Conservation (phyloP, 1,140 invertebrate genomes). For the Drosophila fuyamai region DNA sequence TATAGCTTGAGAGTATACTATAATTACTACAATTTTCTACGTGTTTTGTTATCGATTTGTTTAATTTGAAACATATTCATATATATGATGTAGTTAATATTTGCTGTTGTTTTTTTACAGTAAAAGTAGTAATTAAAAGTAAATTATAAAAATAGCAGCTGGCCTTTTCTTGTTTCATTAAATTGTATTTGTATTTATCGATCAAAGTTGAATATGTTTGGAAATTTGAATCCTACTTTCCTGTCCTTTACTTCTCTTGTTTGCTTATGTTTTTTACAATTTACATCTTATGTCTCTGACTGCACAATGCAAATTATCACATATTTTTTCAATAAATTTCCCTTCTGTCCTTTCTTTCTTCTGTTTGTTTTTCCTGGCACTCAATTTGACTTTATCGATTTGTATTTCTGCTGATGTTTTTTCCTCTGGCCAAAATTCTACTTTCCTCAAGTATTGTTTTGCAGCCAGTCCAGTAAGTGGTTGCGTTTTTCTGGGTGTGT, state of each 20-base stretch:
- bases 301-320: slow-evolving; percentile 84
- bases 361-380: slow-evolving; percentile 33
- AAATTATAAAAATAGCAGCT: slow-evolving; percentile 73
- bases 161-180: slow-evolving; percentile 37
- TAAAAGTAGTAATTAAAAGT: slow-evolving; percentile 53
- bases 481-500: slow-evolving; percentile 19
- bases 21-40: slow-evolving; percentile 67
- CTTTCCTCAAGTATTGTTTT: slow-evolving; percentile 76
- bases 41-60: slow-evolving; percentile 31
- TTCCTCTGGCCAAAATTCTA: slow-evolving; percentile 64
- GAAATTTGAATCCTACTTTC: slow-evolving; percentile 54
- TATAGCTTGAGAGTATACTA: slow-evolving; percentile 59
- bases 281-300: slow-evolving; percentile 74
- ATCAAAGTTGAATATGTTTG: slow-evolving; percentile 36
- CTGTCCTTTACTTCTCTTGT: slow-evolving; percentile 14
- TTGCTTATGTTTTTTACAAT: slow-evolving; percentile 59
- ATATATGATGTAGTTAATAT: slow-evolving; percentile 60
- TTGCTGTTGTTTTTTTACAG: slow-evolving; percentile 44
- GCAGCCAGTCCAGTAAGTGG: slow-evolving; percentile 39
- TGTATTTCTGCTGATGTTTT: slow-evolving; percentile 24
- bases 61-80: slow-evolving; percentile 71
- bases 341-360: slow-evolving; percentile 20
- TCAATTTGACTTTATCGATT: slow-evolving; percentile 29
- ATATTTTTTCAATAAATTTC: slow-evolving; percentile 68
- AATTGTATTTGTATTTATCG: slow-evolving; percentile 33